Evolutionary conservation across 2,113 vertebrate species (phyloP).

Genomic region (Brachyhypopomus gauderio): DNA sequence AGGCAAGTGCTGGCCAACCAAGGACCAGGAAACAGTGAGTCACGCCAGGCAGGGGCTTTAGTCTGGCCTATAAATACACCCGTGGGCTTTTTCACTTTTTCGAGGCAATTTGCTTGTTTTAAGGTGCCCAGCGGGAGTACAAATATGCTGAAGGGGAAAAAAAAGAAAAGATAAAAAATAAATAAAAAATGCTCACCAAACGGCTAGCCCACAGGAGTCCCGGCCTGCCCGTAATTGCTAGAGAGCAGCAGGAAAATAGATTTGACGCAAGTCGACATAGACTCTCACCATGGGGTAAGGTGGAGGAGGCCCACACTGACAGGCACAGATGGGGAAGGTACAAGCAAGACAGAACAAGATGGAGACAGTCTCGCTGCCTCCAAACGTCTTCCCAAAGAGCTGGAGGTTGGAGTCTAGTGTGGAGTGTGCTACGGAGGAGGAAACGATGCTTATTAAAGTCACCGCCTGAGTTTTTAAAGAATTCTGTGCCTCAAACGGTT

Average conservation of each 20-base stretch:
- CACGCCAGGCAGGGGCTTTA: constrained; percentile 31
- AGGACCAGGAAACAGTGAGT: constrained; percentile 46
- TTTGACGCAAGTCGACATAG: neutral
- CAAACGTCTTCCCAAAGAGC: neutral
- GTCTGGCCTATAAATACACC: constrained; percentile 50
- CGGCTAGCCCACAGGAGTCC: neutral
- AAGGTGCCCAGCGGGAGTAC: constrained; percentile 2
- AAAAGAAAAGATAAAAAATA: constrained; percentile 8
- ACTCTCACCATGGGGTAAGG: constrained; percentile 20
- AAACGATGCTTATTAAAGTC: too few relatives aligned
- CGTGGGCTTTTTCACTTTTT: constrained; percentile 19
- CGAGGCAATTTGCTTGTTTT: constrained; percentile 20
- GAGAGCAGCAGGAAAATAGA: neutral
- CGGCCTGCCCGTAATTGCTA: neutral
- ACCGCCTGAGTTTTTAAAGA: too few relatives aligned
- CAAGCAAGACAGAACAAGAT: neutral
- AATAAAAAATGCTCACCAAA: neutral
- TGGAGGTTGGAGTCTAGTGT: neutral
- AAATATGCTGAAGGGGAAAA: neutral
- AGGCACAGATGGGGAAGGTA: neutral
- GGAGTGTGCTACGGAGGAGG: neutral
- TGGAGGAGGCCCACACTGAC: neutral
- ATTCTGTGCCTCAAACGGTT: neutral
- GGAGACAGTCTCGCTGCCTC: neutral
- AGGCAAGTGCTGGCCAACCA: neutral